These are phyloP conservation scores for Hemibagrus guttatus DNA, from an alignment of 2,797 vertebrate genomes.

Conservation along the genomic window DNA sequence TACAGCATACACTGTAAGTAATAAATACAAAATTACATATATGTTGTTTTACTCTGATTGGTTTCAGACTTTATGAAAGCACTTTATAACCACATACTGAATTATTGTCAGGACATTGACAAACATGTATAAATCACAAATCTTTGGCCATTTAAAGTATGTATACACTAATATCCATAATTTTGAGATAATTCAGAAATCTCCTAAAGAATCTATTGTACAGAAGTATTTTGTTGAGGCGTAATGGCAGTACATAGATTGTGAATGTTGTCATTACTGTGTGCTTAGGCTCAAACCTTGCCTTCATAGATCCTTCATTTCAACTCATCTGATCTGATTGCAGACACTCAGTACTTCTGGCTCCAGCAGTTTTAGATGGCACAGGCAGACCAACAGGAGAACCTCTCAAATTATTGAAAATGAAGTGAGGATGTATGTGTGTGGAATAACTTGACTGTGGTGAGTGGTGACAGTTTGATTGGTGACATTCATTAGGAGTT, in stretches of 20 bases:
- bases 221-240: background rate
- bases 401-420: constrained; percentile 3
- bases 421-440: constrained; percentile 10
- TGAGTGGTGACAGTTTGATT: constrained; percentile 16
- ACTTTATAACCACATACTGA: background rate
- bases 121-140: background rate
- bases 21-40: background rate
- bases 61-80: background rate
- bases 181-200: background rate
- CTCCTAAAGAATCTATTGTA: background rate
- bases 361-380: background rate
- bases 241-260: background rate
- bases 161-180: background rate
- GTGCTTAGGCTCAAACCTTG: background rate
- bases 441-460: constrained; percentile 5
- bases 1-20: background rate
- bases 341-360: background rate
- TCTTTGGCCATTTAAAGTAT: background rate
- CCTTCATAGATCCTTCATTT: background rate
- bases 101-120: background rate
- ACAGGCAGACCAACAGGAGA: background rate
- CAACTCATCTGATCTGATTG: background rate
- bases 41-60: background rate
- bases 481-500: constrained; percentile 13
- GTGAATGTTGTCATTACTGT: background rate